Percentiles rank a stretch among this genome's conserved stretches.
These are phyloP conservation scores for Drosophila phalerata DNA, from an alignment of 2,888 invertebrate genomes.

Conservation along the genomic window DNA sequence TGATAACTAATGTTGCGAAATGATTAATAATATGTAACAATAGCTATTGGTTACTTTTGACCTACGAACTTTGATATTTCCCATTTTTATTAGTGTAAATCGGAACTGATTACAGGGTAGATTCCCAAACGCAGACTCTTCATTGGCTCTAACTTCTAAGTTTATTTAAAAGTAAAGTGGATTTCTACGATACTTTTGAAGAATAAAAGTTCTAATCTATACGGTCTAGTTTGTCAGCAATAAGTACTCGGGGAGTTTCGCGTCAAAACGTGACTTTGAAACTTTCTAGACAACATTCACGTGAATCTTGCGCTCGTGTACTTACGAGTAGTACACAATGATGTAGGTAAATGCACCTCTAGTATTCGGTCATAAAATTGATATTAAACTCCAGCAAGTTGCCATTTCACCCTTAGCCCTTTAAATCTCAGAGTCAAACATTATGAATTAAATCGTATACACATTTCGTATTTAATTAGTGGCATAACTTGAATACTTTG, in stretches of 20 bases:
- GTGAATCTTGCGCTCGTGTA: constrained; percentile 10
- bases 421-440: constrained; percentile 13
- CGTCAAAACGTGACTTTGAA: constrained; percentile 39
- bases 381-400: constrained; percentile 2
- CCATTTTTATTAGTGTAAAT: background rate
- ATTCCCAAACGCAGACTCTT: too few relatives aligned
- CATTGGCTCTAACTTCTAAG: constrained; percentile 4
- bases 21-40: constrained; percentile 48
- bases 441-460: constrained; percentile 24
- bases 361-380: background rate
- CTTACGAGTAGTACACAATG: constrained; percentile 2
- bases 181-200: constrained; percentile 18
- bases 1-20: constrained; percentile 46
- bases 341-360: background rate
- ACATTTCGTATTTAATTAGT: constrained; percentile 54
- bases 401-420: constrained; percentile 10
- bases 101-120: background rate
- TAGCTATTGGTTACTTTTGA: background rate
- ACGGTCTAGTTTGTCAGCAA: constrained; percentile 27
- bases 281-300: constrained; percentile 34
- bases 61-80: background rate
- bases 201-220: constrained; percentile 19
- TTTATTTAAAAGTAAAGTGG: constrained; percentile 27
- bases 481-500: constrained; percentile 57
- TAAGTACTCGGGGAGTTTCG: constrained; percentile 17